Base-by-base conservation (phyloP, 2,113 vertebrate species). In the Melanocharis versteri region DNA sequence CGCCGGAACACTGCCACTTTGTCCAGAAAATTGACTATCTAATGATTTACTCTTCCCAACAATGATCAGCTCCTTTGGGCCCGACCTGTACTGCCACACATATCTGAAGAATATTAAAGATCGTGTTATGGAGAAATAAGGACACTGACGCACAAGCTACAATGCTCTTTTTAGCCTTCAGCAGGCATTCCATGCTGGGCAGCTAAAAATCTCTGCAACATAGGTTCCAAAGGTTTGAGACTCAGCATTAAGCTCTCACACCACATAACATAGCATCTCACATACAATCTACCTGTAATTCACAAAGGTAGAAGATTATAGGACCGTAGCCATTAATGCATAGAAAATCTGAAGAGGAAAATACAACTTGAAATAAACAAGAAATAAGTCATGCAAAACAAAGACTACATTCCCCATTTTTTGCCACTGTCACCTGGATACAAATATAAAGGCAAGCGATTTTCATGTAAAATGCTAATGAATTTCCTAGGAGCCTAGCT, bases 401-500 rank as follows among this genome's bases (percentile, higher is more conserved):
- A 92, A 77, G 54, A 54, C 6, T 80, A 30, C 10, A 16, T 50
- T 79, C 24, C 17, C 30, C 15, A 21, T 50, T 86, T 33, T 83
- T 81, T 84, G 16, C 23, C 40, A 39, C 39, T 66, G 75, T 80
- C 82, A 85, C 58, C 30, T 45, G 37, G 37, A 72, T 61, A 21
- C 37, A 87, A 37, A 11, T 61, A 45, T 48, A 62, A 85, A 83
- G 30, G 19, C 45, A 90, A 91, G 42, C 10, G 61, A 92, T 60
- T 91, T 91, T 87, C 18, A 58, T 58, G 54, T 54, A 95, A 85
- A 93, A 91, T 90, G 66, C 10, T 95, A 94, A 95, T 66, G 28
- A 87, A 88, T 94, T 87, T 94, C 75, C 30, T 37, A 69, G 54
- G 66, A 91, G 93, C 22, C 12, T 28, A 47, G 17, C 64, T 77